Base-by-base conservation (phyloP, 2,113 vertebrate species). In the Cariama cristata region DNA sequence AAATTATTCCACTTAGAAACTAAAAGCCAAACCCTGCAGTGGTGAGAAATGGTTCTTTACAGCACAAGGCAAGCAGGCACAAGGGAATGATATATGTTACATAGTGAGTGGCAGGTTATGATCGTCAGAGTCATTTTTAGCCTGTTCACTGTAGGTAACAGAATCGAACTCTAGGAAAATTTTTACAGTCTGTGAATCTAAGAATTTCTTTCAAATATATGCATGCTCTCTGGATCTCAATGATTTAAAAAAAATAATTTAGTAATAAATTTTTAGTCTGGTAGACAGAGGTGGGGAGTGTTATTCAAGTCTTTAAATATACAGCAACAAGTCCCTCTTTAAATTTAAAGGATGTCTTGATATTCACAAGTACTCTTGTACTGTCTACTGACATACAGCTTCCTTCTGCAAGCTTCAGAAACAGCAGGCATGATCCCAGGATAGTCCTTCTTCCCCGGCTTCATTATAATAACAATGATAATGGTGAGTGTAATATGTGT, bases 261-360 rank as follows among this genome's bases (percentile, higher is more conserved):
- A 3, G 55, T 72, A 55, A 88, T 53, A 58, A 1, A 17, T 49
- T 74, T 79, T 76, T n/a, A 21, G 20, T 60, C 8, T 52, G 17
- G 4, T 23, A 60, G 50, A 33, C 3, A 55, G 23, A 62, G 21
- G 5, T 45, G 11, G 6, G 74, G 7, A 33, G 8, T 44, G 6
- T 47, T 88, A 59, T 20, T 49, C 17, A 67, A 49, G 22, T 66
- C 42, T 60, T 86, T 69, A 72, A n/a, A 80, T 60, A 63, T 7
- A 14, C 12, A 83, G 17, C 18, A 71, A 49, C 7, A 28, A 0
- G 0, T n/a, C 2, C 19, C 12, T 28, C 49, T 86, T 83, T 35
- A 47, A 38, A 85, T 59, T 53, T 87, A 38, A 82, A 68, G 12
- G 6, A 24, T 35, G 9, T 27, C 33, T 83, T 60, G n/a, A 73